These are phyloP conservation scores for Metalampra italica DNA, from an alignment of 2,888 invertebrate genomes.

Conservation along the genomic window DNA sequence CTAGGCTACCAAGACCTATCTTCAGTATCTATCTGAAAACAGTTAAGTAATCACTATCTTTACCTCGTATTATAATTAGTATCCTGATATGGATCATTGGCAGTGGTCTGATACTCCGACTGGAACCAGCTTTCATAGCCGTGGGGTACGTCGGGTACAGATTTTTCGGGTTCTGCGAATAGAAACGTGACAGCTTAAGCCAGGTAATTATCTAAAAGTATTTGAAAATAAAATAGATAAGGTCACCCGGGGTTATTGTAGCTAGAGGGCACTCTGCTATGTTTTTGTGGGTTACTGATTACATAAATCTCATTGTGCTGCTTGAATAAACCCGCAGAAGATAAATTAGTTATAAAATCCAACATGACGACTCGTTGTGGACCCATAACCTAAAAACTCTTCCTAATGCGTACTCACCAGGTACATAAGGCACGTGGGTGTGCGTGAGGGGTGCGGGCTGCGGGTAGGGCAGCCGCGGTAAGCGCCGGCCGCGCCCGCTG, in stretches of 20 bases:
- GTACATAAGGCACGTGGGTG: conserved; percentile 70
- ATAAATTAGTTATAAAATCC: too few species aligned
- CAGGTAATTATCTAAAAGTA: too few species aligned
- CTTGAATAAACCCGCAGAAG: too few species aligned
- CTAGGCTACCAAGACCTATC: too few species aligned
- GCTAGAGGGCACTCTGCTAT: too few species aligned
- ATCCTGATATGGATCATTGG: conserved; percentile 58
- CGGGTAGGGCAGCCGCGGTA: conserved; percentile 52
- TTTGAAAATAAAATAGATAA: too few species aligned
- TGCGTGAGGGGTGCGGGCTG: conserved; percentile 40
- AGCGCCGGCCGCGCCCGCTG: conserved; percentile 53
- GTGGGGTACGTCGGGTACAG: conserved; percentile 54
- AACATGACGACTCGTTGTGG: background rate
- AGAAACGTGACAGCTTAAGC: conserved; percentile 4
- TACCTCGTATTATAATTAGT: conserved; percentile 65
- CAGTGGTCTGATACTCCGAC: conserved; percentile 53
- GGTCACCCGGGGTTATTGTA: too few species aligned
- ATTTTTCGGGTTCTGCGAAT: conserved; percentile 52
- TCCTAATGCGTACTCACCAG: conserved; percentile 36
- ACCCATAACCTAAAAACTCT: background rate
- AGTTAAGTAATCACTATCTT: conserved; percentile 11
- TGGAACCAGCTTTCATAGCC: conserved; percentile 58
- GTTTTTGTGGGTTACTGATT: too few species aligned
- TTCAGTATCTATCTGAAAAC: background rate
- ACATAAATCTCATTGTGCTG: too few species aligned